Conservation (phyloP, 2,797 vertebrate species). For the Lepus oiostolus region DNA sequence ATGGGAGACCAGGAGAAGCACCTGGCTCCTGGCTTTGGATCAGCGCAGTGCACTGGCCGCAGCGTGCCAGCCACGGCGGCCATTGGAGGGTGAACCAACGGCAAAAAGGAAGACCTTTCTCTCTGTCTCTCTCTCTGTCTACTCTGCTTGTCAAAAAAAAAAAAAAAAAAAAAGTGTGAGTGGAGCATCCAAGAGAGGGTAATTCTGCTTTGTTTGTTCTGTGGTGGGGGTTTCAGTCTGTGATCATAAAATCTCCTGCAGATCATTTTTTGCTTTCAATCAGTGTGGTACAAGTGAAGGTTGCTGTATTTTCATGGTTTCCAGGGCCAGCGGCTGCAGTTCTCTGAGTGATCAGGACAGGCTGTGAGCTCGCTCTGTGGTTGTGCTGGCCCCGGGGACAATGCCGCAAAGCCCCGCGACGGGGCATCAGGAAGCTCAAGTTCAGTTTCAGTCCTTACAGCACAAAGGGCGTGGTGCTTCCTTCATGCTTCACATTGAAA, state of each 20-base stretch:
- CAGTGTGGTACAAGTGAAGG: slow-evolving; percentile 24
- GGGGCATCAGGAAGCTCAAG: background rate
- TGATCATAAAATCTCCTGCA: background rate
- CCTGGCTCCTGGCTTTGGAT: no score
- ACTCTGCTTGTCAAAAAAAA: no score
- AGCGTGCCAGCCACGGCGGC: no score
- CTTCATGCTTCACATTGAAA: background rate
- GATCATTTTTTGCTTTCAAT: background rate
- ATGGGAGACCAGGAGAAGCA: no score
- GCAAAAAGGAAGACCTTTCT: no score
- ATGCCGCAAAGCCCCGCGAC: background rate
- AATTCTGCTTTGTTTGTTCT: background rate
- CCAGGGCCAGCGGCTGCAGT: background rate
- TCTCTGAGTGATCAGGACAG: background rate
- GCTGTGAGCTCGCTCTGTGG: background rate
- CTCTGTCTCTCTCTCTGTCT: no score
- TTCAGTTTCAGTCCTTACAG: background rate
- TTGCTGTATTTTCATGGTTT: background rate
- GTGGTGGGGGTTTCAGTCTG: slow-evolving; percentile 2
- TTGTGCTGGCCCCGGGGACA: background rate
- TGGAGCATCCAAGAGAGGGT: background rate
- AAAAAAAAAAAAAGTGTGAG: background rate
- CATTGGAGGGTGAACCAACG: no score
- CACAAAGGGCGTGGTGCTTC: background rate
- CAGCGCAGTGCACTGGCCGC: no score